Percentiles rank a stretch among this genome's conserved stretches.
phyloP scores from a whole-genome alignment of 2,888 invertebrate genomes.

The Desoria tigrina region DNA sequence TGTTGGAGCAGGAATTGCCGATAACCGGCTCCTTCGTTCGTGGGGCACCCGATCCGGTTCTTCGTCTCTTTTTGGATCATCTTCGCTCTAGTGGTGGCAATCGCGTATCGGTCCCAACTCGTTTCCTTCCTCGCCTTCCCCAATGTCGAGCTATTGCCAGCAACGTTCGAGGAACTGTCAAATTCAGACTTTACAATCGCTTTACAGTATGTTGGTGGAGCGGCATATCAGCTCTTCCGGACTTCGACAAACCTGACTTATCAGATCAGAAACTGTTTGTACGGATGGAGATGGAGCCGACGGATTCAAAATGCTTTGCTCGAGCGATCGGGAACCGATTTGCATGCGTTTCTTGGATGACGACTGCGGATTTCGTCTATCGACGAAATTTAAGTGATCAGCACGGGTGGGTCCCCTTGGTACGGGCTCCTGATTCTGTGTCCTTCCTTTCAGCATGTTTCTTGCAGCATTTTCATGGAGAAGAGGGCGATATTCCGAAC shows the following conservation, averaged over 20 bases:
- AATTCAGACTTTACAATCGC: conserved; percentile 31
- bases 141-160: conserved; percentile 28
- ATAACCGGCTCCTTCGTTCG: background rate
- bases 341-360: conserved; percentile 35
- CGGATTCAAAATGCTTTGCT: conserved; percentile 32
- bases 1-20: background rate
- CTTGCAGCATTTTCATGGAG: conserved; percentile 12
- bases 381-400: conserved; percentile 31
- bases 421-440: background rate
- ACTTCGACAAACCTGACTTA: conserved; percentile 38
- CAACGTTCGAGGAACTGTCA: conserved; percentile 38
- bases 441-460: conserved; percentile 22
- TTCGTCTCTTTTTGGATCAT: conserved; percentile 37
- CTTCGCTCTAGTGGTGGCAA: conserved; percentile 32
- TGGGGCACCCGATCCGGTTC: conserved; percentile 12
- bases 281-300: conserved; percentile 29
- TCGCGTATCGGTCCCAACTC: conserved; percentile 44
- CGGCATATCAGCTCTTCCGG: conserved; percentile 36
- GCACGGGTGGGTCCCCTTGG: conserved; percentile 23
- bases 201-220: conserved; percentile 41
- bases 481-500: conserved; percentile 26
- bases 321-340: conserved; percentile 5
- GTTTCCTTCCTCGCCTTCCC: conserved; percentile 41
- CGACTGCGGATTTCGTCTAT: conserved; percentile 22
- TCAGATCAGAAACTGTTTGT: conserved; percentile 34